Conservation (phyloP, 2,797 vertebrate genomes). For the Melanotaenia maccullochi region DNA sequence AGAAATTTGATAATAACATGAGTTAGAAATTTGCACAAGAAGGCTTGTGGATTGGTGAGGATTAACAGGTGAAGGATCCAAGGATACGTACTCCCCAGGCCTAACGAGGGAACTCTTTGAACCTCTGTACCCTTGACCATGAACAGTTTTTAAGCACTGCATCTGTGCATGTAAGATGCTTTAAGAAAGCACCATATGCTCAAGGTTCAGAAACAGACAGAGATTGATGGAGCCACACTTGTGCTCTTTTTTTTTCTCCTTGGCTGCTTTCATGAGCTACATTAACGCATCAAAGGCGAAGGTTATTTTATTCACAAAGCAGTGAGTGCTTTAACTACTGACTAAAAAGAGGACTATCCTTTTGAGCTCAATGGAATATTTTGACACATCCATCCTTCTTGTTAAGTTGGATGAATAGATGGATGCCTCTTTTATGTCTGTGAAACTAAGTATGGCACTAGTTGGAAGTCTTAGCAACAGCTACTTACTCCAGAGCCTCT, state of each 20-base stretch:
- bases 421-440: background rate
- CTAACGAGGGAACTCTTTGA: slow-evolving; percentile 9
- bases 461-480: background rate
- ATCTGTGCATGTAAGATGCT: slow-evolving; percentile 20
- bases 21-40: slow-evolving; percentile 27
- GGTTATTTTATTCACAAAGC: slow-evolving; percentile 24
- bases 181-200: slow-evolving; percentile 21
- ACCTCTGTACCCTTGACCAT: slow-evolving; percentile 33
- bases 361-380: background rate
- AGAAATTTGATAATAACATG: slow-evolving; percentile 19
- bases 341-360: background rate
- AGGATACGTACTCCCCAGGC: slow-evolving; percentile 5
- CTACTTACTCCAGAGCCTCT: background rate
- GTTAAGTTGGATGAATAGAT: background rate
- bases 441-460: background rate
- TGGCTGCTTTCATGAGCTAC: slow-evolving; percentile 23
- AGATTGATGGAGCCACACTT: slow-evolving; percentile 33
- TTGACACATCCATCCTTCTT: background rate
- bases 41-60: slow-evolving; percentile 5
- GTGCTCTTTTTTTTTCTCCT: slow-evolving; percentile 22
- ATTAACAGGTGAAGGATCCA: slow-evolving; percentile 27
- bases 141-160: background rate
- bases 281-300: slow-evolving; percentile 11
- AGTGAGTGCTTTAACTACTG: background rate
- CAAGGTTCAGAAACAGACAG: slow-evolving; percentile 22